Percentiles rank a stretch among this genome's conserved stretches.
Conservation (phyloP, 2,113 vertebrate genomes). For the Sceloporus tristichus region DNA sequence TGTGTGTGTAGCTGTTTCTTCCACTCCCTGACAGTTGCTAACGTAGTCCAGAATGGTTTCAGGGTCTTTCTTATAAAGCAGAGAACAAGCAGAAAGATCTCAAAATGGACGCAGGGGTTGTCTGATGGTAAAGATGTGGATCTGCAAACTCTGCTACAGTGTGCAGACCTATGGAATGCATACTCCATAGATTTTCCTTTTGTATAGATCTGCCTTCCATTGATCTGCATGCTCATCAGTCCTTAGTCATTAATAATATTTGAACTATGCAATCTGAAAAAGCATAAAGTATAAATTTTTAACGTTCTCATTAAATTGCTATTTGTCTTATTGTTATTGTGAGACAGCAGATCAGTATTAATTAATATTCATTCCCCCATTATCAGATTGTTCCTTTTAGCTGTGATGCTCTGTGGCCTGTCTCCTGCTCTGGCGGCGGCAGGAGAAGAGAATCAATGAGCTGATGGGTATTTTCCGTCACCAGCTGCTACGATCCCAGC, state of each 20-base stretch:
- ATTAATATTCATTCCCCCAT: neutral
- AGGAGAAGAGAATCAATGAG: neutral
- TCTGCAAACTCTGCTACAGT: too few species aligned
- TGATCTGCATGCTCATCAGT: neutral
- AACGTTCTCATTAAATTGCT: too few species aligned
- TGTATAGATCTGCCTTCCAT: too few species aligned
- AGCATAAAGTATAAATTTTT: neutral
- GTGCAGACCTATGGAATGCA: too few species aligned
- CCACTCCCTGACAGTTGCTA: neutral
- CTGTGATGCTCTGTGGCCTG: accelerated
- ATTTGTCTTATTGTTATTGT: too few species aligned
- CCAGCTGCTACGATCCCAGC: slow-evolving; percentile 17
- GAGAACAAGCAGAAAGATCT: neutral
- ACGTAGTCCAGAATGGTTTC: neutral
- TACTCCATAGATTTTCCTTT: too few species aligned
- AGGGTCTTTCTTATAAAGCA: neutral
- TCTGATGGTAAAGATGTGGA: too few species aligned
- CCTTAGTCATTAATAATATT: neutral
- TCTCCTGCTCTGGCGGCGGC: neutral
- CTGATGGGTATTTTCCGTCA: neutral
- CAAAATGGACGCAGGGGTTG: too few species aligned
- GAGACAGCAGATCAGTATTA: neutral
- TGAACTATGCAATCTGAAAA: neutral
- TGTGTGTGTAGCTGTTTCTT: neutral
- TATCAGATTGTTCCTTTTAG: accelerated